phyloP scores from a whole-genome alignment of 2,797 vertebrate species.

The Spinibarbus caldwelli region DNA sequence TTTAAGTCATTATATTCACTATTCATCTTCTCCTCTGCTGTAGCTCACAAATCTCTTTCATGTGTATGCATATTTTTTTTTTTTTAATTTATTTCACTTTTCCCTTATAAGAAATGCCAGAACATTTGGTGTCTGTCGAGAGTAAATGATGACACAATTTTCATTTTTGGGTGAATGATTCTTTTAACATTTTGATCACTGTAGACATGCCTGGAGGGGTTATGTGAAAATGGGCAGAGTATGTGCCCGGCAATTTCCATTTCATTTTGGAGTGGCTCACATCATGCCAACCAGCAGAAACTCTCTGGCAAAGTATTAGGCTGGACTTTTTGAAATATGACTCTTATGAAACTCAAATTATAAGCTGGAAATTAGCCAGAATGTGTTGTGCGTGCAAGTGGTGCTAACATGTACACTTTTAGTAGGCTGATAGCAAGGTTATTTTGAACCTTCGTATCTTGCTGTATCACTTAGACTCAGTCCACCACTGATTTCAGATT shows the following conservation, averaged over 20 bases:
- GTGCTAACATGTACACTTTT: background rate
- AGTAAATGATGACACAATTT: conserved; percentile 21
- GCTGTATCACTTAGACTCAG: conserved; percentile 5
- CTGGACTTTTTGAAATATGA: background rate
- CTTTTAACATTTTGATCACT: conserved; percentile 16
- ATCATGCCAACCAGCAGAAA: background rate
- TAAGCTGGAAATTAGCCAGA: background rate
- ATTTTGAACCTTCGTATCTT: conserved; percentile 32
- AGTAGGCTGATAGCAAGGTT: background rate
- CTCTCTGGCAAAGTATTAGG: background rate
- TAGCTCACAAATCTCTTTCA: background rate
- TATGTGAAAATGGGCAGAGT: background rate
- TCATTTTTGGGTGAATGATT: conserved; percentile 21
- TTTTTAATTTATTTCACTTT: background rate
- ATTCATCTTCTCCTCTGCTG: background rate
- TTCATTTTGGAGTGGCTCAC: background rate
- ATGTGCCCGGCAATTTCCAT: background rate
- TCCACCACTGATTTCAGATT: background rate
- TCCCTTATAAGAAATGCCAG: background rate
- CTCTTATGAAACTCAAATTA: background rate
- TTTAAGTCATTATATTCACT: background rate
- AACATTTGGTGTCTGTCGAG: conserved; percentile 9
- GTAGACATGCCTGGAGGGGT: conserved; percentile 11
- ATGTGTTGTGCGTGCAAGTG: background rate
- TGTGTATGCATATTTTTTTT: background rate